phyloP scores from a whole-genome alignment of 2,888 invertebrate genomes.

The Stenichneumon culpator region DNA sequence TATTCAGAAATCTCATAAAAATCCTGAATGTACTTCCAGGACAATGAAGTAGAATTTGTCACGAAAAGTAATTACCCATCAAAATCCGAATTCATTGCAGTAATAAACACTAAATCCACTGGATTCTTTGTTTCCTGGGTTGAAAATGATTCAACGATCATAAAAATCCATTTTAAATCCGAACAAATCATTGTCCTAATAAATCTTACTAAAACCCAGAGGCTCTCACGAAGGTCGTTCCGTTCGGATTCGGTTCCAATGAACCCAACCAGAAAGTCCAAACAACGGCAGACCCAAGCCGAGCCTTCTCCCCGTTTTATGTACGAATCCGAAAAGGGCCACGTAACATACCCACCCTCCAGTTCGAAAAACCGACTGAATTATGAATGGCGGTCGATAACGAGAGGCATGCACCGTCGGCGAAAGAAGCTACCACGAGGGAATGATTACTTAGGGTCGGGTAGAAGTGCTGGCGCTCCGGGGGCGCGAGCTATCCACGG shows the following conservation, averaged over 20 bases:
- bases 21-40: not conserved
- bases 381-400: constrained; percentile 84
- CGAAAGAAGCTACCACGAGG: constrained; percentile 65
- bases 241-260: not conserved
- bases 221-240: not conserved
- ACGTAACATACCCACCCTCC: constrained; percentile 70
- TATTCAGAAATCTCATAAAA: not conserved
- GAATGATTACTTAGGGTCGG: constrained; percentile 63
- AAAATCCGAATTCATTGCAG: not conserved
- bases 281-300: not conserved
- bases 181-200: not conserved
- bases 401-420: constrained; percentile 61
- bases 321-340: constrained; percentile 52
- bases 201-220: not conserved
- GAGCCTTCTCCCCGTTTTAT: not conserved
- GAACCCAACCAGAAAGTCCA: not conserved
- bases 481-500: constrained; percentile 17
- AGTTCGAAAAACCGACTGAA: constrained; percentile 81
- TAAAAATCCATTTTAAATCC: not conserved
- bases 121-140: not conserved
- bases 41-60: no score
- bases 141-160: not conserved
- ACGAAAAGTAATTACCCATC: no score
- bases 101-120: not conserved
- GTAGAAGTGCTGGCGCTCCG: constrained; percentile 10